phyloP scores from a whole-genome alignment of 1,140 invertebrate species.

The Zaprionus nigranus region DNA sequence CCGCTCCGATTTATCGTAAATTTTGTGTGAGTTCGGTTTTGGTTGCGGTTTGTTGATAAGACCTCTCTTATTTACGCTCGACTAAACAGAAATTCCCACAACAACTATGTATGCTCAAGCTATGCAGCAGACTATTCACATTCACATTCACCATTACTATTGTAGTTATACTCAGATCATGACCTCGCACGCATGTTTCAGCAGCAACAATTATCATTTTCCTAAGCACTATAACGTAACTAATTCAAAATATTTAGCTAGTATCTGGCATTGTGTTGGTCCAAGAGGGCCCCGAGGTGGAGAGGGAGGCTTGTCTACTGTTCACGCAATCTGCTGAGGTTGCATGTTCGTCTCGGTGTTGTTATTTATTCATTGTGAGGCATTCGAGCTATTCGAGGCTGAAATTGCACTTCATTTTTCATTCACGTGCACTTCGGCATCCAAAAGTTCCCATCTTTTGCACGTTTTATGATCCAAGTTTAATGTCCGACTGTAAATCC shows the following conservation, averaged over 20 bases:
- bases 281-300: not conserved
- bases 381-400: constrained; percentile 67
- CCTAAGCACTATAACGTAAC: constrained; percentile 43
- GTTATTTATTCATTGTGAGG: constrained; percentile 77
- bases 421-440: constrained; percentile 42
- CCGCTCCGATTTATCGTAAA: not conserved
- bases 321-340: constrained; percentile 71
- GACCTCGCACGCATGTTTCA: constrained; percentile 50
- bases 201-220: constrained; percentile 33
- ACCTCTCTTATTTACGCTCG: not conserved
- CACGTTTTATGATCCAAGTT: constrained; percentile 60
- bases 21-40: not conserved
- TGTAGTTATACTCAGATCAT: constrained; percentile 11
- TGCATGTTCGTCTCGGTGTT: constrained; percentile 59
- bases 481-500: constrained; percentile 66
- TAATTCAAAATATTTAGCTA: constrained; percentile 57
- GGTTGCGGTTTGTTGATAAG: constrained; percentile 3
- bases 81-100: constrained; percentile 4
- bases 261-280: constrained; percentile 55
- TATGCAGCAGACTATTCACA: not conserved
- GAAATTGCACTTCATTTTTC: constrained; percentile 67
- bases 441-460: constrained; percentile 70
- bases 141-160: not conserved
- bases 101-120: not conserved
- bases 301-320: not conserved